Base-by-base conservation (phyloP, 2,888 invertebrate genomes). In the Tubulanus polymorphus region DNA sequence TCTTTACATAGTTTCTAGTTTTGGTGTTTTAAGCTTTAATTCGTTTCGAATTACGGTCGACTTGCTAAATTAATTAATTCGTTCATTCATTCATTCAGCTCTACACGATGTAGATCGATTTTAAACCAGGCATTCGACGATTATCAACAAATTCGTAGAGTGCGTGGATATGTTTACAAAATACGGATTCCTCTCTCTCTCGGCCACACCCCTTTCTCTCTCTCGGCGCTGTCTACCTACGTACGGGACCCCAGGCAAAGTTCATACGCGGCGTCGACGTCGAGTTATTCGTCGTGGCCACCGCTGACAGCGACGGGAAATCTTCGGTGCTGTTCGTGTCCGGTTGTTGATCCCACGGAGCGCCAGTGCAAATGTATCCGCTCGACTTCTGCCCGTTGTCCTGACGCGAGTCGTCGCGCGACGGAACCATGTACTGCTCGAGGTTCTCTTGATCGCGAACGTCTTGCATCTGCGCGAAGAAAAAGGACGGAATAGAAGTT, bases 241-340 rank as follows among this genome's bases (percentile, higher is more conserved):
- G 5, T 18, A 29, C 28, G 5, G 70, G 71, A 20, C 72, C 72
- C 72, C 72, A 72, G 27, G 70, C 64, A 1, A 64, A 64, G 53
- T 58, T 65, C 1, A 65, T 47, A 50, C 65, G 67, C 6, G 71
- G 71, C 6, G 69, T 64, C 2, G 66, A 66, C 5, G 66, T 67
- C 12, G 59, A 57, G 3, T 65, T 64, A 1, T 66, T 66, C 5
- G 67, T 67, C 10, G 59, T 57, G 2, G 65, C 66, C 10, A 67
- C 68, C 51, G 70, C 66, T n/a, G 67, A 65, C 20, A 49, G n/a
- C 5, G 28, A 15, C 26, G 79, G 79, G 68, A 81, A 81, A 61
- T 81, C 79, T 18, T 78, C 75, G 20, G 73, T 70, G 60, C 72
- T 74, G 57, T 63, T 64, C n/a, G 76, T 74, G 63, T 80, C 77